phyloP scores from a whole-genome alignment of 2,888 invertebrate genomes.

The Megaustenia siamemsis region DNA sequence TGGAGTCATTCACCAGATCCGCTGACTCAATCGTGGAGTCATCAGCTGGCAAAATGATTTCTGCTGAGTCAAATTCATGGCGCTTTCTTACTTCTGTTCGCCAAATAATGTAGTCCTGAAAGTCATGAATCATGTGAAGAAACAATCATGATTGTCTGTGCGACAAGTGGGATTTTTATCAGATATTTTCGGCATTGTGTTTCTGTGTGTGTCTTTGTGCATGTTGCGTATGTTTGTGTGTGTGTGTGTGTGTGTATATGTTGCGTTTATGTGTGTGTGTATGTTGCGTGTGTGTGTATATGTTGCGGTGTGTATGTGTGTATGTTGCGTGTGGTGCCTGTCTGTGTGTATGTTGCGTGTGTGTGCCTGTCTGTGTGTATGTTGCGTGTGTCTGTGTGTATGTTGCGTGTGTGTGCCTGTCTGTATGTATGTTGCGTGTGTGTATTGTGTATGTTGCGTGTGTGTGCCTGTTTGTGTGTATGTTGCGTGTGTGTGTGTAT shows the following conservation, averaged over 20 bases:
- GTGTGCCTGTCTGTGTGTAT: neutral
- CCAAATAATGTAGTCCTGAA: no score
- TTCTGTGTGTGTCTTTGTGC: neutral
- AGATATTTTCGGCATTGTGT: no score
- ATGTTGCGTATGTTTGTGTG: neutral
- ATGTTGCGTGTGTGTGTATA: neutral
- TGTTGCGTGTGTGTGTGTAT: neutral
- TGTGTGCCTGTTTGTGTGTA: no score
- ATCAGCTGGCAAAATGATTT: neutral
- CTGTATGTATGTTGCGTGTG: no score
- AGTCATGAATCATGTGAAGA: no score
- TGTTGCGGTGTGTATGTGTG: neutral
- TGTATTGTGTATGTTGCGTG: no score
- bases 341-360: neutral
- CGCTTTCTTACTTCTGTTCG: no score
- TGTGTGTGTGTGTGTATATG: neutral
- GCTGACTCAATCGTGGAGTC: neutral
- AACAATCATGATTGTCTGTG: no score
- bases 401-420: no score
- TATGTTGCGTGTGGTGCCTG: neutral
- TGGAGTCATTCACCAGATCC: conserved; percentile 20
- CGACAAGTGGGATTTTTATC: no score
- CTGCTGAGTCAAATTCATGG: neutral
- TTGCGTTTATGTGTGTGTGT: neutral
- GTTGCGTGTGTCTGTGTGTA: neutral